Percentiles rank a stretch among this genome's conserved stretches.
Evolutionary conservation across 2,888 invertebrate species (phyloP).

Genomic region (Drosophila nr. perissopoda): DNA sequence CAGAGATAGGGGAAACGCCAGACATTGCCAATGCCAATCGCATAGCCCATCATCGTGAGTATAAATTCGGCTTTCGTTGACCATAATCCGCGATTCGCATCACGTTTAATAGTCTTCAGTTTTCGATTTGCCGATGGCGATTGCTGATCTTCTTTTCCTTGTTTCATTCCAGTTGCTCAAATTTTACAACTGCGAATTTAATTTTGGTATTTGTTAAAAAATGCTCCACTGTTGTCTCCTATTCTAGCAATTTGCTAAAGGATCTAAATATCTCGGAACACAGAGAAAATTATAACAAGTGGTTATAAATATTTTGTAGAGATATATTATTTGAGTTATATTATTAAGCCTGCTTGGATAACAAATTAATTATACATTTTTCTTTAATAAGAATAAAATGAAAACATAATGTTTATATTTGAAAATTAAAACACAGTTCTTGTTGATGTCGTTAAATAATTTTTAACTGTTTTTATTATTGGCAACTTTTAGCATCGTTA

Average conservation of each 20-base stretch:
- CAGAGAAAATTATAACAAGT: neutral
- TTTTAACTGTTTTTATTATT: slow-evolving; percentile 64
- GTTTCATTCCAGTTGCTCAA: slow-evolving; percentile 11
- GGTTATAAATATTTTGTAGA: neutral
- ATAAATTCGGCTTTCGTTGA: slow-evolving; percentile 91
- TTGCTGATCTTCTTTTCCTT: neutral
- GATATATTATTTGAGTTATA: neutral
- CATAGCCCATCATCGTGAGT: slow-evolving; percentile 92
- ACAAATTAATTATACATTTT: neutral
- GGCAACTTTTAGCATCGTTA: slow-evolving; percentile 74
- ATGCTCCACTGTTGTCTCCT: neutral
- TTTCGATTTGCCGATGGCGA: neutral
- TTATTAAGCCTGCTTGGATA: slow-evolving; percentile 7
- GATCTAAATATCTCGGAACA: neutral
- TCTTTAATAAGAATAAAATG: neutral
- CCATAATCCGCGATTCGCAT: slow-evolving; percentile 88
- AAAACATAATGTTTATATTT: no score
- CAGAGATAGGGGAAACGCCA: slow-evolving; percentile 95
- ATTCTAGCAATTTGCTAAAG: neutral
- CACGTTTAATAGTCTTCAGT: slow-evolving; percentile 61
- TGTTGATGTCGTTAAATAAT: slow-evolving; percentile 52
- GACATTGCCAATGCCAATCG: slow-evolving; percentile 94
- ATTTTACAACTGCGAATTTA: slow-evolving; percentile 2
- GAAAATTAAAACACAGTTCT: neutral
- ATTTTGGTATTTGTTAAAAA: neutral